These are phyloP conservation scores for Nymphalis io DNA, from an alignment of 1,140 invertebrate genomes.

Conservation along the genomic window DNA sequence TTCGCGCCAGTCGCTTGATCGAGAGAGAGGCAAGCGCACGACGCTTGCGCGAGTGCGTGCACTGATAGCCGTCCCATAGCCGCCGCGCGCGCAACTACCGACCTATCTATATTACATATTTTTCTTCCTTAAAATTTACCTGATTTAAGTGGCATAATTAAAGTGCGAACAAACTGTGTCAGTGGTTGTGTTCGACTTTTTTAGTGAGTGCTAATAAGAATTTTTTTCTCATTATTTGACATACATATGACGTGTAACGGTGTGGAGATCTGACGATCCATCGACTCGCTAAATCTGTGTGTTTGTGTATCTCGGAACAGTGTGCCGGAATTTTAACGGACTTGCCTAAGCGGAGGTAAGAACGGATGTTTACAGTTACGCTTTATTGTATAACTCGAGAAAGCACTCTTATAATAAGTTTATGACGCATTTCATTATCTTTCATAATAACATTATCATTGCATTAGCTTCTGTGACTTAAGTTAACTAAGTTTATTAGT, in stretches of 20 bases:
- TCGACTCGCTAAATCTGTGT: conserved; percentile 75
- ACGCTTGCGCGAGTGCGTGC: conserved; percentile 57
- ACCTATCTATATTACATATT: conserved; percentile 36
- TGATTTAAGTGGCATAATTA: conserved; percentile 33
- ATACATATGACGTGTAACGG: conserved; percentile 78
- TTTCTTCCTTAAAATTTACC: conserved; percentile 22
- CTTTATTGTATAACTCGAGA: conserved; percentile 75
- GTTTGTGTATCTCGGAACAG: conserved; percentile 72
- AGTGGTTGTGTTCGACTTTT: conserved; percentile 63
- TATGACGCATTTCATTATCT: conserved; percentile 29
- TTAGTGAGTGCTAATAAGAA: conserved; percentile 49
- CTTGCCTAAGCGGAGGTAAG: conserved; percentile 75
- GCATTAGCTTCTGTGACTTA: conserved; percentile 20
- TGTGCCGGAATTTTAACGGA: conserved; percentile 78
- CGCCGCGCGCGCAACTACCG: conserved; percentile 64
- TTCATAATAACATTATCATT: conserved; percentile 21
- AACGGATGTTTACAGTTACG: conserved; percentile 78
- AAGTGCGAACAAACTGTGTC: conserved; percentile 50
- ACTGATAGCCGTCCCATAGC: conserved; percentile 14
- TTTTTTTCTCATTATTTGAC: conserved; percentile 67
- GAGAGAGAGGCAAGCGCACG: conserved; percentile 68
- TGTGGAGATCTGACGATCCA: conserved; percentile 70
- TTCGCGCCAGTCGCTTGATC: conserved; percentile 64
- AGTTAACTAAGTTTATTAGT: conserved; percentile 11
- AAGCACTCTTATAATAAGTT: conserved; percentile 51